These are phyloP conservation scores for Flabesymbios commensalis DNA, from an alignment of 2,888 invertebrate genomes.

Conservation along the genomic window DNA sequence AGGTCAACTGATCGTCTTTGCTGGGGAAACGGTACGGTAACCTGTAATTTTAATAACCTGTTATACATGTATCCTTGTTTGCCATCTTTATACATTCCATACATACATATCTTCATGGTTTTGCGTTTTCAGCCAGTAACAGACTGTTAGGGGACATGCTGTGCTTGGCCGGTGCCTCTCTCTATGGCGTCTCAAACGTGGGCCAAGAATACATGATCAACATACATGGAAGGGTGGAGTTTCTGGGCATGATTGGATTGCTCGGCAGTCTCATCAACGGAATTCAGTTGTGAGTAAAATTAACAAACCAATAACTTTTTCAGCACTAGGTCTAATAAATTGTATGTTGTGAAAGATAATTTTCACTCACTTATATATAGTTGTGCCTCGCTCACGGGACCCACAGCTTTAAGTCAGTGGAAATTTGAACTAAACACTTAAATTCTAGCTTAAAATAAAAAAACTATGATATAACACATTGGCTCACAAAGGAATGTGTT, in stretches of 20 bases:
- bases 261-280: conserved; percentile 79
- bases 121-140: conserved; percentile 71
- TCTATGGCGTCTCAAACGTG: conserved; percentile 81
- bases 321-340: not conserved
- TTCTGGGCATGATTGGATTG: conserved; percentile 79
- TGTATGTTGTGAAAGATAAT: too few species aligned
- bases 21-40: not conserved
- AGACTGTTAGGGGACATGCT: conserved; percentile 82
- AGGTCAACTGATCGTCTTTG: too few species aligned
- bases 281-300: conserved; percentile 73
- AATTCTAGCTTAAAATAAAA: too few species aligned
- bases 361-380: too few species aligned
- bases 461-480: too few species aligned
- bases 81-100: not conserved
- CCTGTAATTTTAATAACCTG: not conserved
- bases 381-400: too few species aligned
- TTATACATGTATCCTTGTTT: not conserved
- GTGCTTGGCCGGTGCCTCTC: conserved; percentile 76
- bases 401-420: too few species aligned
- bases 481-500: too few species aligned
- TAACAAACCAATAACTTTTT: not conserved
- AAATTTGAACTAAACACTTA: too few species aligned
- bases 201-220: conserved; percentile 81
- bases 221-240: conserved; percentile 76
- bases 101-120: not conserved